phyloP scores from a whole-genome alignment of 2,797 vertebrate species.

The Lepus townsendii region DNA sequence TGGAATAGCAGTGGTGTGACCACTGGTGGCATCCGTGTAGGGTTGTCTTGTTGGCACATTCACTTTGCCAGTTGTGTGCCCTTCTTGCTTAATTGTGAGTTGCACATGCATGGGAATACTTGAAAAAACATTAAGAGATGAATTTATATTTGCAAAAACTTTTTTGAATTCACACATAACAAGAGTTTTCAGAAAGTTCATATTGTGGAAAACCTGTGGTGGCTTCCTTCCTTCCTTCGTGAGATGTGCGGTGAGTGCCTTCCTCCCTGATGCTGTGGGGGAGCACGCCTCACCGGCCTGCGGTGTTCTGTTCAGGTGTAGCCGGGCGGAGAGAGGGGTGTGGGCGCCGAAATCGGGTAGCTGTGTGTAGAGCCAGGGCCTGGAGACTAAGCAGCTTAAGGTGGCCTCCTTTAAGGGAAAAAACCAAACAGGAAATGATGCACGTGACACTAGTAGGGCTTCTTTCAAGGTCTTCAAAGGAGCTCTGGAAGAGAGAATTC shows the following conservation, averaged over 20 bases:
- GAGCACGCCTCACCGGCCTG: no score
- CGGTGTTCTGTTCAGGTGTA: not conserved
- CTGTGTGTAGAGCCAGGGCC: not conserved
- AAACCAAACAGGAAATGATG: not conserved
- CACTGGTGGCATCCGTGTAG: not conserved
- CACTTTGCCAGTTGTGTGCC: not conserved
- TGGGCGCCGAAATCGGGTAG: not conserved
- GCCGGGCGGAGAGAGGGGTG: not conserved
- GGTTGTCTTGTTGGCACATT: not conserved
- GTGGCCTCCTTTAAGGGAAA: not conserved
- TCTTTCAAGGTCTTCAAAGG: not conserved
- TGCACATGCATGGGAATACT: not conserved
- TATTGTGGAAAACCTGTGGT: no score
- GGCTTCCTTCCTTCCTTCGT: no score
- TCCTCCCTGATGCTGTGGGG: not conserved
- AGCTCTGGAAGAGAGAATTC: not conserved
- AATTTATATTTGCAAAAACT: no score
- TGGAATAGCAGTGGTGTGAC: not conserved
- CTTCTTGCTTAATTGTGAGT: not conserved
- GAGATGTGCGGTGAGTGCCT: not conserved
- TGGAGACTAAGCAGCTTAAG: not conserved
- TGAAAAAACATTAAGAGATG: no score
- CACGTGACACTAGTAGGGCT: not conserved
- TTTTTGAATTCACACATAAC: no score
- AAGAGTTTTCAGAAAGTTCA: no score